Evolutionary conservation across 2,113 vertebrate genomes (phyloP), one percentile per base, ranked within the genome.

Genomic region (Lophura nycthemera): DNA sequence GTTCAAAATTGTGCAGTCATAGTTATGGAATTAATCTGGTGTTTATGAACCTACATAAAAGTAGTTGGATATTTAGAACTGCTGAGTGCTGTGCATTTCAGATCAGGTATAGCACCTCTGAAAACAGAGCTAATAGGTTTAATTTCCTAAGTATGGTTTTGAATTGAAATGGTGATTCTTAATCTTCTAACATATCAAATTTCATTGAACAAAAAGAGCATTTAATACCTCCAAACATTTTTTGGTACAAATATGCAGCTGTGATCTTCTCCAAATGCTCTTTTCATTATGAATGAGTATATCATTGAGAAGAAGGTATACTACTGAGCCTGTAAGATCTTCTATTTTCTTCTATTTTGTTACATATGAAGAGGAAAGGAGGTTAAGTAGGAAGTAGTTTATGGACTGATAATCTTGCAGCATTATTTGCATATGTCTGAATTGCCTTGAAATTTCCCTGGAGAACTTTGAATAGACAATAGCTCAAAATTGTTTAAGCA

Each of bases 1-100:
- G 30, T 93, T 91, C 47, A 91, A 77, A 89, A 89, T 16, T 70
- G 56, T 86, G 87, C 59, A 79, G 73, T 50, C 36, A 59, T 32
- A 83, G 27, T 93, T 79, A 79, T 38, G 66, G 67, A 94, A 86
- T 63, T 82, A 83, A 75, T 84, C 13, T 36, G 24, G 38, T 64
- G 34, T 74, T 92, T 86, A 79, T 38, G 29, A 86, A 80, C 24
- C 75, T 81, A 70, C 29, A n/a, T 38, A 83, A 73, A 84, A 93
- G 42, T 66, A 60, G 36, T 13, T 70, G 54, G 22, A 25, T 74
- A 69, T 90, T 89, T 45, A 70, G 56, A 70, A 79, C 27, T 54
- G 32, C 21, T 45, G 16, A 74, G 63, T 70, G 69, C 11, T 66
- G 32, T 59, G 52, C 45, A 95, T 76, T 91, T 70, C 81, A 82